Evolutionary conservation across 2,113 vertebrate species (phyloP), one percentile per base, ranked within the genome.

Genomic region (Coracopsis vasa): DNA sequence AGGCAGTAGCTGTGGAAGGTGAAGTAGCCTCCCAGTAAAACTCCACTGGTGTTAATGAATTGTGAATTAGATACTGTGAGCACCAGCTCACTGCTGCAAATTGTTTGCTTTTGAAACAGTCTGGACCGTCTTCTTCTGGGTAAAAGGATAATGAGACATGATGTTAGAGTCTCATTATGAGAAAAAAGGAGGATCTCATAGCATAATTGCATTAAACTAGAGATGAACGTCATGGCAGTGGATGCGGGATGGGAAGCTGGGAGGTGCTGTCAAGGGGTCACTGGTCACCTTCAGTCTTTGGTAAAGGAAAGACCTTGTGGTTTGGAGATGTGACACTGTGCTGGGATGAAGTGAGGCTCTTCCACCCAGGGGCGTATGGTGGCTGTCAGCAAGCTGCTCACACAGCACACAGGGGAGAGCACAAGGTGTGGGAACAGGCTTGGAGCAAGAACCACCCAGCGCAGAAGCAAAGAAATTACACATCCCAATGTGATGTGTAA

Each of bases 21-120:
- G 48, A 91, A 94, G 92, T 78, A 92, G 80, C 37, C 56, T 70
- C 82, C 13, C 8, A 75, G 79, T 78, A 74, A 93, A 90, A 74
- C 70, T 70, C 64, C 11, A 69, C 39, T 33, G 18, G 54, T 82
- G 78, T 71, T 94, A 94, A 94, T 11, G 9, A 96, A 75, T 79
- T 80, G 69, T 72, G 93, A 92, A 89, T 94, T 81, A 89, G 65
- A 75, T n/a, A n/a, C 21, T 33, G 25, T 84, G 87, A 94, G 70
- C 47, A 84, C 74, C 82, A 93, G 87, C 67, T 65, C 69, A 65
- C 54, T 78, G 72, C 56, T 66, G 80, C n/a, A 86, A 92, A 78
- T 61, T 41, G 3, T 88, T 93, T 86, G 69, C 21, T 66, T 92
- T 71, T 78, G 69, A 83, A 80, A 92, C 16, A 51, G 39, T 51